Evolutionary conservation across 2,113 vertebrate genomes (phyloP).

Genomic region (Heliornis fulica): DNA sequence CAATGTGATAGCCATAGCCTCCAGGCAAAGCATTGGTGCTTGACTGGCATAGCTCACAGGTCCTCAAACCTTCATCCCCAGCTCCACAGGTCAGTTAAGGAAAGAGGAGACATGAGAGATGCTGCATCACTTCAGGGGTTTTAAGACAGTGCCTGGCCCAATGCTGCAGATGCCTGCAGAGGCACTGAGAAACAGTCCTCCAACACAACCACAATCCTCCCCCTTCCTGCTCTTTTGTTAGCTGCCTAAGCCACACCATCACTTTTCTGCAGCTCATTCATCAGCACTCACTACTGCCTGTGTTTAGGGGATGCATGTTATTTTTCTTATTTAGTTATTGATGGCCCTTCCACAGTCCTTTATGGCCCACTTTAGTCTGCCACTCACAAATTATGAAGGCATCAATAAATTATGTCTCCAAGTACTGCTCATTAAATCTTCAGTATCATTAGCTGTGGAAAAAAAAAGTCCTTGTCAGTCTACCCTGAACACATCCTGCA

Average conservation of each 20-base stretch:
- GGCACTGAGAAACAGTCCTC: background rate
- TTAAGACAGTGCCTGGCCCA: background rate
- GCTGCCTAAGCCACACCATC: background rate
- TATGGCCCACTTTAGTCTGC: conserved; percentile 7
- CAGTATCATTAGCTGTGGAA: background rate
- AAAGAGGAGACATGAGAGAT: background rate
- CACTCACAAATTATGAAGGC: conserved; percentile 30
- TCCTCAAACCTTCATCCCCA: background rate
- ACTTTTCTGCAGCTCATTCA: background rate
- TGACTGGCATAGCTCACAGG: background rate
- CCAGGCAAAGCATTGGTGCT: background rate
- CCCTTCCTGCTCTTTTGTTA: background rate
- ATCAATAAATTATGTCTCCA: conserved; percentile 16
- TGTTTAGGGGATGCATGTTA: background rate
- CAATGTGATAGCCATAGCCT: fast-evolving
- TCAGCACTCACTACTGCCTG: background rate
- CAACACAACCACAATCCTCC: background rate
- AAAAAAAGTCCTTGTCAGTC: conserved; percentile 6
- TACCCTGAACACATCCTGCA: background rate
- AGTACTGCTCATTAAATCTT: conserved; percentile 27
- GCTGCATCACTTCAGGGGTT: background rate
- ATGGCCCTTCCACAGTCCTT: background rate
- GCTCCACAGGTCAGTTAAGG: background rate
- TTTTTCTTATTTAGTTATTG: conserved; percentile 34
- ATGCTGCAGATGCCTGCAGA: background rate